These are phyloP conservation scores for Nematolebias whitei DNA, from an alignment of 2,113 vertebrate species.

Conservation along the genomic window DNA sequence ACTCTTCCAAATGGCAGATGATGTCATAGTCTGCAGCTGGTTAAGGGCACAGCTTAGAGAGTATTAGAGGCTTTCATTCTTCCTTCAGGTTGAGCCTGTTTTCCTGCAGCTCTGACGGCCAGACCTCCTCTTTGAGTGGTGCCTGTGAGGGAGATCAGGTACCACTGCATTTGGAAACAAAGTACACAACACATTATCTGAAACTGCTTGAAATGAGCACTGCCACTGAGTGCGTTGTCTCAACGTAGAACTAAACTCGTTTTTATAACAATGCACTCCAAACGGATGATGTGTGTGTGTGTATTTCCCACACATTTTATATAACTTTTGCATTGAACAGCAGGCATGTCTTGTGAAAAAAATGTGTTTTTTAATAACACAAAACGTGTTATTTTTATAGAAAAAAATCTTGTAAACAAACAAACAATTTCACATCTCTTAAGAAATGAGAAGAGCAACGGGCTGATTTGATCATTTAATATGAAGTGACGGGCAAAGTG, in stretches of 20 bases:
- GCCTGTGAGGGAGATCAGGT: background rate
- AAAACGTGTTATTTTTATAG: background rate
- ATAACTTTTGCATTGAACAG: no score
- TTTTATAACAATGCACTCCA: no score
- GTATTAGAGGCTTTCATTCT: background rate
- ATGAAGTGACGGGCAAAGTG: no score
- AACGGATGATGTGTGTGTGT: no score
- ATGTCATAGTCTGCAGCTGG: background rate
- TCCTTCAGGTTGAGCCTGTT: conserved; percentile 14
- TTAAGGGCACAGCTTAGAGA: background rate
- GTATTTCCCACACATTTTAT: no score
- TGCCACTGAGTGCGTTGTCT: background rate
- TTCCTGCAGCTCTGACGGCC: background rate
- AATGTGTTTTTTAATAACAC: no score
- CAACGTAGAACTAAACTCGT: background rate
- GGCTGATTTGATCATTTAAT: background rate
- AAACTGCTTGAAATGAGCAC: conserved; percentile 17
- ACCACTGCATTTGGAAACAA: conserved; percentile 7
- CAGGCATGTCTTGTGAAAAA: no score
- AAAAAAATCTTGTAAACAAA: background rate
- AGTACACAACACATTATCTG: conserved; percentile 17
- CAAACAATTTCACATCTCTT: background rate
- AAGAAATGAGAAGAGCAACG: background rate
- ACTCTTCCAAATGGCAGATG: background rate
- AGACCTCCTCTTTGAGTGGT: conserved; percentile 1